Conservation (phyloP, 1,140 invertebrate species). For the Onthophagus taurus region DNA sequence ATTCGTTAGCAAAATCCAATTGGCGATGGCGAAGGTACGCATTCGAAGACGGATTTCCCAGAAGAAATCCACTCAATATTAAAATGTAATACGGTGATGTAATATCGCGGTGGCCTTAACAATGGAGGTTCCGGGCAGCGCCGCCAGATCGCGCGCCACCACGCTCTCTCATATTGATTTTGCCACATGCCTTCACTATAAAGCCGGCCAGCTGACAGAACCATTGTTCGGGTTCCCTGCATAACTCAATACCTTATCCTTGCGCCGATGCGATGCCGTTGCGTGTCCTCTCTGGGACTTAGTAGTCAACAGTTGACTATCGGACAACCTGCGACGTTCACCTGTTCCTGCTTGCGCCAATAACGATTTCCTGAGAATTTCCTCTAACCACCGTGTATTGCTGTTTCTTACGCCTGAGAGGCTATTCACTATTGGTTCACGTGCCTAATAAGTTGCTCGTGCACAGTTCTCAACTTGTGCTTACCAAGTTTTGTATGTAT, state of each 20-base stretch:
- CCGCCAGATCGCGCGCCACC: constrained; percentile 29
- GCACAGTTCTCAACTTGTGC: no score
- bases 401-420: no score
- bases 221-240: constrained; percentile 20
- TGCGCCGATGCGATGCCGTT: no score
- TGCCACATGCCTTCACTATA: constrained; percentile 19
- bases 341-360: not conserved
- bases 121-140: constrained; percentile 27
- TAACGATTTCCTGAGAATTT: no score
- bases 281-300: no score
- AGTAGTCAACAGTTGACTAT: not conserved
- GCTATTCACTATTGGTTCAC: no score
- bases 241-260: constrained; percentile 11
- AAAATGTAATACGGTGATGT: constrained; percentile 25
- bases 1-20: no score
- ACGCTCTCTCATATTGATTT: constrained; percentile 28
- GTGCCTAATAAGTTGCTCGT: no score
- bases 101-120: constrained; percentile 24
- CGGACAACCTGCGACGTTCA: not conserved
- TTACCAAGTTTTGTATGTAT: no score
- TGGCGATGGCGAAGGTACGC: no score
- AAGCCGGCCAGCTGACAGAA: constrained; percentile 22
- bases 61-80: constrained; percentile 21
- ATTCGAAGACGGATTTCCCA: no score
- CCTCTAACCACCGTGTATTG: no score